A percentile compares a stretch with the other conserved stretches of the same genome.
Evolutionary conservation across 1,140 invertebrate genomes (phyloP).

Genomic region (Ceratoteleas bidentatus): DNA sequence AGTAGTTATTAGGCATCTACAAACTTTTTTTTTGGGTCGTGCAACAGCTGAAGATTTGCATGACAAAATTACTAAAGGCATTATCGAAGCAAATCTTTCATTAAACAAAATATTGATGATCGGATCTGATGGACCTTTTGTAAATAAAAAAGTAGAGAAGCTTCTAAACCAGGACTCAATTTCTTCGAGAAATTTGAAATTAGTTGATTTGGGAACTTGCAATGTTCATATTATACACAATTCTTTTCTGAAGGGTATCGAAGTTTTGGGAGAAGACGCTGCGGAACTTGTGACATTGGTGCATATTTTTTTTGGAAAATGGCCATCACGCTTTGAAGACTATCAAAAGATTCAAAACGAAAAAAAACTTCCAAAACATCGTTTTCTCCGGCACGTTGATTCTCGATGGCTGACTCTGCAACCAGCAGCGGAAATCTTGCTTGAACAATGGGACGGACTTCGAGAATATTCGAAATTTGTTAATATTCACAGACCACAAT

Average conservation of each 20-base stretch:
- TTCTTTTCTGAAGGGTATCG: slow-evolving; percentile 24
- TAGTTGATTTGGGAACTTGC: slow-evolving; percentile 25
- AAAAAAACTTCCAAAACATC: not conserved
- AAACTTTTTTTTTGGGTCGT: slow-evolving; percentile 37
- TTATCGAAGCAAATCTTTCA: slow-evolving; percentile 9
- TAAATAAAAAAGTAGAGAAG: slow-evolving; percentile 23
- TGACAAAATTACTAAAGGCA: slow-evolving; percentile 15
- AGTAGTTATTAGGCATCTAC: slow-evolving; percentile 8
- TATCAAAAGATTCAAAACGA: slow-evolving; percentile 21
- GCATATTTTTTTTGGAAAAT: slow-evolving; percentile 12
- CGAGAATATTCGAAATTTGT: slow-evolving; percentile 30
- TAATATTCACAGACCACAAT: not conserved
- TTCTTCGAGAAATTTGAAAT: not conserved
- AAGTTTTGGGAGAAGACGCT: slow-evolving; percentile 12
- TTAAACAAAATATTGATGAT: slow-evolving; percentile 11
- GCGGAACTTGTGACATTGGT: slow-evolving; percentile 10
- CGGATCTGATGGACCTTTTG: slow-evolving; percentile 20
- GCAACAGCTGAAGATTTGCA: slow-evolving; percentile 33
- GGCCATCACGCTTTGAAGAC: slow-evolving; percentile 14
- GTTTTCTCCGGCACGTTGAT: slow-evolving; percentile 26
- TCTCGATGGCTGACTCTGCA: slow-evolving; percentile 22
- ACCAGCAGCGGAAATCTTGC: slow-evolving; percentile 16
- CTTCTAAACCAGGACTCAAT: slow-evolving; percentile 8
- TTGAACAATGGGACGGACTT: slow-evolving; percentile 26
- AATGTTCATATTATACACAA: slow-evolving; percentile 35